A percentile compares a stretch with the other conserved stretches of the same genome.
Evolutionary conservation across 92 coral and sea anemone species (phyloP).

Genomic region (Paramuricea clavata): DNA sequence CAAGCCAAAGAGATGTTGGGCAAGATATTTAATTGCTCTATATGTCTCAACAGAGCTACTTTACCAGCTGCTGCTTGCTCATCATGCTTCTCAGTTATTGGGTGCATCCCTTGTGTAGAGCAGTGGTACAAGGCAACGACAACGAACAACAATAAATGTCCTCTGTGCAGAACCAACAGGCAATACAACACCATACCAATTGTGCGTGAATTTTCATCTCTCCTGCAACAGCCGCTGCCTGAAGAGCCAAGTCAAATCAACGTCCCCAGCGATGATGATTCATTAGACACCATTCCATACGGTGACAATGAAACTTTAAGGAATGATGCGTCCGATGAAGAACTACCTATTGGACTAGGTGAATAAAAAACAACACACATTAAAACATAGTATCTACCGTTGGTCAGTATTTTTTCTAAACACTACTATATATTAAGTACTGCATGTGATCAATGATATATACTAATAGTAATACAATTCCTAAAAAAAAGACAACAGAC

Average conservation of each 20-base stretch:
- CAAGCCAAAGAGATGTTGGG: neutral
- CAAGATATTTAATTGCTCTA: constrained; percentile 2
- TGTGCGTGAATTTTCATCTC: constrained; percentile 56
- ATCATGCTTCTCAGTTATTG: constrained; percentile 67
- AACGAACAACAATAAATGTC: constrained; percentile 37
- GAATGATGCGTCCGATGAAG: no score
- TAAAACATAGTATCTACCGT: no score
- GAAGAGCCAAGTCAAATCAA: neutral
- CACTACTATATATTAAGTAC: no score
- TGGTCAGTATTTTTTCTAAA: no score
- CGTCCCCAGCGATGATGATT: neutral
- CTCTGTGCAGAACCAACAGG: constrained; percentile 62
- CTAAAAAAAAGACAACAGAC: no score
- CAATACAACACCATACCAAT: constrained; percentile 62
- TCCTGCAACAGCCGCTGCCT: constrained; percentile 61
- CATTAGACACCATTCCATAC: constrained; percentile 43
- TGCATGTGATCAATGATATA: no score
- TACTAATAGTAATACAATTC: no score
- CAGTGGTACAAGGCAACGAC: constrained; percentile 65
- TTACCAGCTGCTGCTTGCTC: constrained; percentile 70
- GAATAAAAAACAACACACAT: no score
- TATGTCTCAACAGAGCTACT: neutral
- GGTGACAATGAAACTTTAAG: constrained; percentile 12
- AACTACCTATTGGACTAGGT: no score
- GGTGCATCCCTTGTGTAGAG: constrained; percentile 68